Evolutionary conservation across 2,113 vertebrate species (phyloP), one percentile per base, ranked within the genome.

Genomic region (Malaclemys terrapin): DNA sequence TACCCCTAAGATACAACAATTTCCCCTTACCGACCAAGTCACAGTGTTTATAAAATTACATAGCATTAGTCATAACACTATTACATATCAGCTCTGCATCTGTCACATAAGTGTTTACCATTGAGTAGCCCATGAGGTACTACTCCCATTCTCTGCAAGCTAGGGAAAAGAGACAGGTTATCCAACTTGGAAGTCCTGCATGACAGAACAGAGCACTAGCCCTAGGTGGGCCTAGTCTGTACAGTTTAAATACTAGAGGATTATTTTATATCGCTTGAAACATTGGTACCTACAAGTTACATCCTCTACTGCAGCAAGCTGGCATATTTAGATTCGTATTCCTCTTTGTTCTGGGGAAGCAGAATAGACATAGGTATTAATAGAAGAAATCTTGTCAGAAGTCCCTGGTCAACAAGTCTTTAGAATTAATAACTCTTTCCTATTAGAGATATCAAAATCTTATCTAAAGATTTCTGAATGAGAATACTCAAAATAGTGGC

Each of bases 281-380:
- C 11, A 3, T 0, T 3, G 17, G 57, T 16, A 47, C 42, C 42
- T 19, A 35, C 6, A 13, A 65, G 27, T 45, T 57, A 2, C 0
- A 1, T 76, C 17, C 80, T 38, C 56, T 13, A 20, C 5, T 24
- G 57, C 3, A 2, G 9, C 1, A 54, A 0, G 0, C n/a, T 42
- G 69, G 57, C 59, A 52, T 1, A 22, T 54, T n/a, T 57, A 11
- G 65, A 87, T 27, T 11, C 29, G 38, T 78, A 19, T 5, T 31
- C 0, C 0, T 54, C 0, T 0, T 45, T 47, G 59, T 2, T 17
- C 53, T 29, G 19, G 65, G 72, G 54, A 80, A 14, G 2, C 1
- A 53, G 49, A 42, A 42, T 31, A 82, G n/a, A 1, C 42, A 14
- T 29, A 88, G 50, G 47, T 1, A 1, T 1, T 85, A 31, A 80